Evolutionary conservation across 1,140 invertebrate genomes (phyloP).

Genomic region (Drosophila mauritiana): DNA sequence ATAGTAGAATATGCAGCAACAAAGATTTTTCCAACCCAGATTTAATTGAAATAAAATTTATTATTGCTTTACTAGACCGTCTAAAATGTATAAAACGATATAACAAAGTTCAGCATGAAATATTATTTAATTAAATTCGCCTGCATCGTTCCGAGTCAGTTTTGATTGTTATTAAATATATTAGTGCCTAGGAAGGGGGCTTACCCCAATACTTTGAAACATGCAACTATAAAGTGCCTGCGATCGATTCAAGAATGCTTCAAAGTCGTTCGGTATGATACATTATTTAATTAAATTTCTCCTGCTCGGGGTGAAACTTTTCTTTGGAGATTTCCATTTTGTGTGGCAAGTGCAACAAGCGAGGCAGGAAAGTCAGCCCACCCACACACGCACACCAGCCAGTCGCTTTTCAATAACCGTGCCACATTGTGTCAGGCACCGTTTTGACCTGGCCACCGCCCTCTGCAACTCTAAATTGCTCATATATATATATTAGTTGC

Average conservation of each 20-base stretch:
- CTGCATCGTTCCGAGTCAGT: too few species aligned
- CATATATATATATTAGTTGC: conserved; percentile 63
- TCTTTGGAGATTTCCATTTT: conserved; percentile 12
- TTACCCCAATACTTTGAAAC: too few species aligned
- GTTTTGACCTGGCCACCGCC: conserved; percentile 16
- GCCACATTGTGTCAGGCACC: conserved; percentile 74
- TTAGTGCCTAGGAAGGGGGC: too few species aligned
- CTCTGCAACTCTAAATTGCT: conserved; percentile 52
- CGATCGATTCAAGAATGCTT: conserved; percentile 1
- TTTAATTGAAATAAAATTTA: too few species aligned
- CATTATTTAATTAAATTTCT: conserved; percentile 37
- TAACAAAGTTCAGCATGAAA: too few species aligned
- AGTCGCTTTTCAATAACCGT: conserved; percentile 72
- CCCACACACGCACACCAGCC: conserved; percentile 14
- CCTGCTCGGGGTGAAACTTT: conserved; percentile 7
- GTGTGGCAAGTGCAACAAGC: conserved; percentile 5
- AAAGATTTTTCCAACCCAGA: too few species aligned
- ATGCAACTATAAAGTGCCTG: not conserved
- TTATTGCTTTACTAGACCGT: too few species aligned
- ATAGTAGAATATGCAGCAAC: too few species aligned
- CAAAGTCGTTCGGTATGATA: conserved; percentile 1
- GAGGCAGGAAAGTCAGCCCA: not conserved
- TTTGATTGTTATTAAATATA: too few species aligned
- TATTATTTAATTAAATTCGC: too few species aligned
- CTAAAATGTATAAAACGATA: too few species aligned